These are phyloP conservation scores for Zophobas atratus DNA, from an alignment of 1,140 invertebrate species.

Conservation along the genomic window DNA sequence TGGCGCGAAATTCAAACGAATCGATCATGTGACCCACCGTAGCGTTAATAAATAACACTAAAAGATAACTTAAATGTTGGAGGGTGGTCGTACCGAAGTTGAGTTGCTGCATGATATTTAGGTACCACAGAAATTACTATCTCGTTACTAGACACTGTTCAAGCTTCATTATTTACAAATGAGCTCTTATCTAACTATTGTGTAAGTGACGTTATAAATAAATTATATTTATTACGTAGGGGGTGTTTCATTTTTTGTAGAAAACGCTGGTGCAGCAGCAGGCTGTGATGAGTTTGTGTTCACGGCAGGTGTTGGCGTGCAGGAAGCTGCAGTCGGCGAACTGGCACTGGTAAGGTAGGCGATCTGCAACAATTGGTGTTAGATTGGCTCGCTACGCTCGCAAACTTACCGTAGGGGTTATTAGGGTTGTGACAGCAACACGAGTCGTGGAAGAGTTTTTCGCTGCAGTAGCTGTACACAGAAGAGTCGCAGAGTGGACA, in stretches of 20 bases:
- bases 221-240: constrained; percentile 39
- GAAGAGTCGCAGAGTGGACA: constrained; percentile 83
- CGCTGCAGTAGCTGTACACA: constrained; percentile 81
- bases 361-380: constrained; percentile 60
- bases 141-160: constrained; percentile 24
- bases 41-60: constrained; percentile 21
- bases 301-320: constrained; percentile 81
- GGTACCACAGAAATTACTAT: constrained; percentile 24
- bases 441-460: constrained; percentile 81
- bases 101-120: constrained; percentile 18
- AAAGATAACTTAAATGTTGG: neutral
- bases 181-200: constrained; percentile 11
- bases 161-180: constrained; percentile 41
- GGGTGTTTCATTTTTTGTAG: constrained; percentile 56
- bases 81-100: constrained; percentile 23
- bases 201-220: constrained; percentile 39
- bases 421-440: constrained; percentile 78
- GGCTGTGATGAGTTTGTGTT: constrained; percentile 79
- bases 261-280: constrained; percentile 78
- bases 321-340: constrained; percentile 80
- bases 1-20: neutral
- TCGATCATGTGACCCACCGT: neutral
- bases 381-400: neutral
- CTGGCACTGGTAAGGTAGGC: constrained; percentile 74
- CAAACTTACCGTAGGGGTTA: constrained; percentile 70